Evolutionary conservation across 2,113 vertebrate genomes (phyloP).

Genomic region (Nothoprocta perdicaria): DNA sequence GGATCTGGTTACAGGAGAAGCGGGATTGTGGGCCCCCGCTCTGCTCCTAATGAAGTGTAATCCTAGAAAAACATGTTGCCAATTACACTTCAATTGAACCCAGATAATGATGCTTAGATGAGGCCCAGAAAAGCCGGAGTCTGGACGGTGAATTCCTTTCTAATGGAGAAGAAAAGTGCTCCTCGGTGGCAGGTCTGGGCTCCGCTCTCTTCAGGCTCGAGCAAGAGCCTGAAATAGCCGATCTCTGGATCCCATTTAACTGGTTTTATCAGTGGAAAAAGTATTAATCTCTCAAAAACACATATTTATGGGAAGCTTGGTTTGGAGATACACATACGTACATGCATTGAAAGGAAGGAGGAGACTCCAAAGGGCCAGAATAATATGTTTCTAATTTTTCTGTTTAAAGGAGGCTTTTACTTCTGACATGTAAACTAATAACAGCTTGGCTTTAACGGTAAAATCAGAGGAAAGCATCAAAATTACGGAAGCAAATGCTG

Average conservation of each 20-base stretch:
- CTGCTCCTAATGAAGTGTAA: conserved; percentile 65
- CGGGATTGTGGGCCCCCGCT: conserved; percentile 7
- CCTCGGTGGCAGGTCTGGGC: conserved; percentile 26
- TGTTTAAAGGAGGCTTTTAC: conserved; percentile 3
- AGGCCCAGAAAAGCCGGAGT: conserved; percentile 48
- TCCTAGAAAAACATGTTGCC: conserved; percentile 69
- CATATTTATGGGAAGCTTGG: conserved; percentile 47
- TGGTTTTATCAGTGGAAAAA: conserved; percentile 58
- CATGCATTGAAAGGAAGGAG: conserved; percentile 22
- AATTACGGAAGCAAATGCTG: not conserved
- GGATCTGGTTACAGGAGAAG: conserved; percentile 60
- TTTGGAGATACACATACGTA: conserved; percentile 25
- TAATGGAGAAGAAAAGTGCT: conserved; percentile 39
- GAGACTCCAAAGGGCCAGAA: conserved; percentile 10
- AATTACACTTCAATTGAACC: conserved; percentile 71
- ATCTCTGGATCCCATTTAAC: conserved; percentile 34
- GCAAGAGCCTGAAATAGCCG: conserved; percentile 33
- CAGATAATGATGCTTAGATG: conserved; percentile 66
- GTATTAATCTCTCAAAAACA: conserved; percentile 62
- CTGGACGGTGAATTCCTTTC: conserved; percentile 57
- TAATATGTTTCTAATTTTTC: not conserved
- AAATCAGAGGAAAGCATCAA: not conserved
- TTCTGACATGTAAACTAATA: not conserved
- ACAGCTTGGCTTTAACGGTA: not conserved
- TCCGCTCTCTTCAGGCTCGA: not conserved